phyloP scores from a whole-genome alignment of 2,797 vertebrate species.

The Spinibarbus caldwelli region DNA sequence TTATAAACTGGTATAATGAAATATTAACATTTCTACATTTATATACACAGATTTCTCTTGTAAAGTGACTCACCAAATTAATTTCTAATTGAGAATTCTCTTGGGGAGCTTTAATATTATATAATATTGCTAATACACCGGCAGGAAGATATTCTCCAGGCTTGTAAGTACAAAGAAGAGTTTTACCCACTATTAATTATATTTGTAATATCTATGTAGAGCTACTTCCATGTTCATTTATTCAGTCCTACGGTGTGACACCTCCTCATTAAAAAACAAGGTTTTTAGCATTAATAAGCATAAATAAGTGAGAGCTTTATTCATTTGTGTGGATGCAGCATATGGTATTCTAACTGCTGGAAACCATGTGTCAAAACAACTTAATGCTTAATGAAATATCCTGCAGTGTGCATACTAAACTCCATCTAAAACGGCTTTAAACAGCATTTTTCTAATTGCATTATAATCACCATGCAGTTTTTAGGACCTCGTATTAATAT shows the following conservation, averaged over 20 bases:
- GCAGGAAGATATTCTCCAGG: not conserved
- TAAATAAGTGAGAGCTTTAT: slow-evolving; percentile 17
- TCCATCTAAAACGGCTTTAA: slow-evolving; percentile 1
- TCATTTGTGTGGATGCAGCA: slow-evolving; percentile 7
- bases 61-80: not conserved
- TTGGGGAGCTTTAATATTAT: not conserved
- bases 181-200: not conserved
- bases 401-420: slow-evolving; percentile 16
- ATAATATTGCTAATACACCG: not conserved
- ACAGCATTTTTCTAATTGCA: slow-evolving; percentile 8
- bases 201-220: not conserved
- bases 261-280: slow-evolving; percentile 7
- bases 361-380: slow-evolving; percentile 21
- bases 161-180: not conserved
- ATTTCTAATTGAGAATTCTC: not conserved
- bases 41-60: not conserved
- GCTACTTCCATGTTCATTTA: slow-evolving; percentile 10
- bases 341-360: slow-evolving; percentile 15
- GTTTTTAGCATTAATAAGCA: slow-evolving; percentile 32
- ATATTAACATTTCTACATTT: not conserved
- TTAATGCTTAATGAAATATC: slow-evolving; percentile 12
- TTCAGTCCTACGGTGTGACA: slow-evolving; percentile 16
- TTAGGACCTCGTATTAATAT: not conserved
- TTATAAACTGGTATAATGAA: not conserved
- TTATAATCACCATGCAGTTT: slow-evolving; percentile 14